Evolutionary conservation across 2,888 invertebrate genomes (phyloP), one percentile per base, ranked within the genome.

Genomic region (Andrena praecox): DNA sequence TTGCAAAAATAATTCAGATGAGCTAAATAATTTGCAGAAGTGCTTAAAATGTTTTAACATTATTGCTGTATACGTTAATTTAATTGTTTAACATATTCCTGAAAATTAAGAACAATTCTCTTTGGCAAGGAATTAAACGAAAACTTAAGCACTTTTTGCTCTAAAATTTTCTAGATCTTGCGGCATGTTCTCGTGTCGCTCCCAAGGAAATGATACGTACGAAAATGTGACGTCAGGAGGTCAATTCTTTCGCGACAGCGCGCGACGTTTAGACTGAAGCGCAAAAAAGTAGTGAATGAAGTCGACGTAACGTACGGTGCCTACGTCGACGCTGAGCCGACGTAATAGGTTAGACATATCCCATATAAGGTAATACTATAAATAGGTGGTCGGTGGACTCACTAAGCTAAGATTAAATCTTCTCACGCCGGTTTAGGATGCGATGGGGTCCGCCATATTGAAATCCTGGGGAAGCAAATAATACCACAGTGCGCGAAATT

Each of bases 331-430:
- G 84, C 59, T 54, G 42, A 35, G 60, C 68, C 62, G 56, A 72
- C 79, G 81, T 80, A 80, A 56, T 71, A n/a, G 42, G 82, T 85
- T 79, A 74, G 70, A 77, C 42, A 66, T 69, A 62, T 73, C 29
- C 89, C 92, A 80, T 90, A 89, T 86, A 91, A 84, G 89, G 89
- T 42, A 83, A 85, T 85, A 75, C 90, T 91, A 92, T 89, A 89
- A 90, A 90, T 92, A 91, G 83, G 69, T 48, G n/a, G 54, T 69
- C 77, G 77, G 56, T 35, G 80, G 74, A 87, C 88, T 86, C 84
- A 82, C 42, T 84, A 81, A 79, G 87, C 85, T 87, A 84, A 86
- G 80, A 85, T 84, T 86, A 85, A 85, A 79, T 85, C 69, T 89
- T 89, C 89, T 88, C 90, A 89, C 89, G 88, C 82, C 72, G 54